These are phyloP conservation scores for Myotis davidii DNA, from an alignment of 2,113 vertebrate species.

Conservation along the genomic window DNA sequence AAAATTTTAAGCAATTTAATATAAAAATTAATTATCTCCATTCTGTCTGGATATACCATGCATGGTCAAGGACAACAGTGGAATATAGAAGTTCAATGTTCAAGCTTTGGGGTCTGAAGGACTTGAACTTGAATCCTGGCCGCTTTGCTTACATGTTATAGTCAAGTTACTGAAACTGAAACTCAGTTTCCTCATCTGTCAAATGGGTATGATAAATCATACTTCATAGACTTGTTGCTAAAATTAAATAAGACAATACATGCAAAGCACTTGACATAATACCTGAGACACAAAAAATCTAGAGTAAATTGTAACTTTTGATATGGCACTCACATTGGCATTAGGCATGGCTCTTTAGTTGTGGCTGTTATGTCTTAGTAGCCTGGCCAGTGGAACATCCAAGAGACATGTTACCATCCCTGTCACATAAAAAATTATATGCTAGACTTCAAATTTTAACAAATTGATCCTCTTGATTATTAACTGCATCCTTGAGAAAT, in stretches of 20 bases:
- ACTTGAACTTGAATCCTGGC: neutral
- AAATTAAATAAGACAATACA: neutral
- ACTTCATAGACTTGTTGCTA: neutral
- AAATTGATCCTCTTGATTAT: neutral
- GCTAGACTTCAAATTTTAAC: neutral
- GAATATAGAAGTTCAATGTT: neutral
- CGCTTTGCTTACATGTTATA: neutral
- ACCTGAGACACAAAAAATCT: neutral
- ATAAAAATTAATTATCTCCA: neutral
- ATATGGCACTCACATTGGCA: neutral
- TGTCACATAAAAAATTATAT: neutral
- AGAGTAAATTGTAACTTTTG: neutral
- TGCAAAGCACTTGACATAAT: neutral
- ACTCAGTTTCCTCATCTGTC: neutral
- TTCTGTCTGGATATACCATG: neutral
- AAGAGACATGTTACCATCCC: neutral
- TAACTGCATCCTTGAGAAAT: conserved; percentile 30
- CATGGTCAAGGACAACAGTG: neutral
- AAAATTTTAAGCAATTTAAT: conserved; percentile 14
- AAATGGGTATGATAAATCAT: neutral
- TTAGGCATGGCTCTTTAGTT: neutral
- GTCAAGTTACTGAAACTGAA: neutral
- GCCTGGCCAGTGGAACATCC: neutral
- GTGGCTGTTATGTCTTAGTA: neutral
- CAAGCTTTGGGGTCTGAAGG: neutral